phyloP scores from a whole-genome alignment of 92 coral and sea anemone species.

The Chrysogorgia sp. region DNA sequence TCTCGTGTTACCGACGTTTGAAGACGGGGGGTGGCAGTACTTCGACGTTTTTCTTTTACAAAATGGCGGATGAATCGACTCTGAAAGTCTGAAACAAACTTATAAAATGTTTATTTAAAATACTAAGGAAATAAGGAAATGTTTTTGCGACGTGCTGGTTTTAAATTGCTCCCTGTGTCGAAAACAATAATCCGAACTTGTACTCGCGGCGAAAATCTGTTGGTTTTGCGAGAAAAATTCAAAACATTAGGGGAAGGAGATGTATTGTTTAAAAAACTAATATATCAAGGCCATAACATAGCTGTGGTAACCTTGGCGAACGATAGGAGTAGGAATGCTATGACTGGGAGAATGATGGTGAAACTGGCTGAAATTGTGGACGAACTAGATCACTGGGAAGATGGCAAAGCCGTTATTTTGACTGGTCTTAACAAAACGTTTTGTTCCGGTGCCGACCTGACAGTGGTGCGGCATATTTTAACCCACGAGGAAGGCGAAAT shows the following conservation, averaged over 20 bases:
- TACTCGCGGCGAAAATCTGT: constrained; percentile 7
- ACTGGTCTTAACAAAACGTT: constrained; percentile 76
- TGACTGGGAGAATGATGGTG: constrained; percentile 93
- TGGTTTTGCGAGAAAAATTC: constrained; percentile 32
- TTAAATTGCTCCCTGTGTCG: neutral
- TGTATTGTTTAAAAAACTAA: constrained; percentile 53
- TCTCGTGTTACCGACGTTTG: no score
- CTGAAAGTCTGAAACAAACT: no score
- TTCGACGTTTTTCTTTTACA: no score
- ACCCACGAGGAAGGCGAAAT: constrained; percentile 80
- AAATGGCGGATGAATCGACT: no score
- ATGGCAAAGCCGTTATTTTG: constrained; percentile 79
- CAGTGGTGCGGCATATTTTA: constrained; percentile 71
- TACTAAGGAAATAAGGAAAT: no score
- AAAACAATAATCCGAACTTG: constrained; percentile 10
- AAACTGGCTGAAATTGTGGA: constrained; percentile 83
- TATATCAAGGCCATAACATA: constrained; percentile 49
- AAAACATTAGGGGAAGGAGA: constrained; percentile 58
- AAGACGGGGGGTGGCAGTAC: no score
- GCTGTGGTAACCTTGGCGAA: constrained; percentile 72
- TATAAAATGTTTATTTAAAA: no score
- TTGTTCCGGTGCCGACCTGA: constrained; percentile 91
- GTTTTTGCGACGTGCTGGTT: constrained; percentile 14
- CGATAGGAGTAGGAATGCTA: constrained; percentile 74
- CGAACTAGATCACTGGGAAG: constrained; percentile 78